Evolutionary conservation across 2,888 invertebrate species (phyloP), one percentile per base, ranked within the genome.

Genomic region (Argyresthia albistria): DNA sequence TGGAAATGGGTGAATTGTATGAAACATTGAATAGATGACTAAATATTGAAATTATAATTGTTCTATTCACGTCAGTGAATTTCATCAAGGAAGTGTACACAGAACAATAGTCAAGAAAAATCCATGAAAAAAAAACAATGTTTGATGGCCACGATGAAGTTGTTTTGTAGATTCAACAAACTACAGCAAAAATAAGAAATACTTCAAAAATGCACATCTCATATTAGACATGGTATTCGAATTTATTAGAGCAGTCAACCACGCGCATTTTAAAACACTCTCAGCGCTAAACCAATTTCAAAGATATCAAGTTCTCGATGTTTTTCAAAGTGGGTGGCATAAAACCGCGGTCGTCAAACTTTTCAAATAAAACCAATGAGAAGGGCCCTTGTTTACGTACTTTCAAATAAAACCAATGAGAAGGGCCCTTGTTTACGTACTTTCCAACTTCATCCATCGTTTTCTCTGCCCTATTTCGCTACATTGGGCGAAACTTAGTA

Each of bases 311-410:
- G 16, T 43, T 58, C 56, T 62, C 63, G 59, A 61, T 59, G 58
- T 60, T 61, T 60, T 61, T 62, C 58, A 25, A 47, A 35, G 47
- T n/a, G 7, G 59, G 64, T 67, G 63, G 66, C 63, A 73, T 67
- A 73, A 70, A 75, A 73, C 74, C 69, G 66, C 66, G 65, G 69
- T 70, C 67, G 69, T 73, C 64, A 67, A 82, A 82, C 74, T 81
- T 82, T 80, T 70, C 76, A 74, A 80, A 82, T 81, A 81, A 81
- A 80, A 75, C 70, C 73, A 70, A 76, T 74, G 75, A 71, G 70
- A 25, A 25, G 25, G 35, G 67, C 66, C 66, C 69, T 75, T 78
- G 77, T 81, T 80, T 78, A 73, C 75, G 73, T 65, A 70, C 69
- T 76, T 73, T 72, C 74, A 72, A 69, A 67, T 81, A 81, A 81